Percentiles rank a stretch among this genome's conserved stretches.
Evolutionary conservation across 2,888 invertebrate species (phyloP).

Genomic region (Mycalesis mineus): DNA sequence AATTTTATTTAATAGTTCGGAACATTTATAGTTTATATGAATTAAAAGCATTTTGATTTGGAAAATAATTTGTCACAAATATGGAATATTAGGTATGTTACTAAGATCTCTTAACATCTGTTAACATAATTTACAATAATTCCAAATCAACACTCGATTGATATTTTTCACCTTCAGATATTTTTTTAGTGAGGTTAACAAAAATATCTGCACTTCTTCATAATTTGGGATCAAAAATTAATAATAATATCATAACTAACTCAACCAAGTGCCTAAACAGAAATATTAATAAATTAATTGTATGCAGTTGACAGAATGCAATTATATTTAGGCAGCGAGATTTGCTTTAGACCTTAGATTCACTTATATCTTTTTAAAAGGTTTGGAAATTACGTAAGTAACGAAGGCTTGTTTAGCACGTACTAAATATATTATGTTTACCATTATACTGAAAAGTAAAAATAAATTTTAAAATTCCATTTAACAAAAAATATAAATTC

Average conservation of each 20-base stretch:
- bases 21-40: not conserved
- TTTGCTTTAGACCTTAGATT: not conserved
- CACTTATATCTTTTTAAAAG: too few relatives aligned
- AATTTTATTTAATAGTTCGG: not conserved
- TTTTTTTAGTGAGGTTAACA: not conserved
- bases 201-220: not conserved
- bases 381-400: not conserved
- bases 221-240: not conserved
- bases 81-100: too few relatives aligned
- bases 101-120: too few relatives aligned
- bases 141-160: too few relatives aligned
- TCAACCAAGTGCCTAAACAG: not conserved
- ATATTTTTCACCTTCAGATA: too few relatives aligned
- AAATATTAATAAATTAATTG: not conserved
- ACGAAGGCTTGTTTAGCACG: not conserved
- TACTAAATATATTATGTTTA: not conserved
- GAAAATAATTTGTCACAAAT: too few relatives aligned
- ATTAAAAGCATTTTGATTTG: not conserved
- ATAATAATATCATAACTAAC: not conserved
- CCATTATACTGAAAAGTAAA: too few relatives aligned
- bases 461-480: too few relatives aligned
- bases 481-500: too few relatives aligned
- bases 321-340: not conserved
- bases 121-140: too few relatives aligned
- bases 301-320: not conserved